Conservation (phyloP, 1,140 invertebrate genomes). For the Micrasema longulum region DNA sequence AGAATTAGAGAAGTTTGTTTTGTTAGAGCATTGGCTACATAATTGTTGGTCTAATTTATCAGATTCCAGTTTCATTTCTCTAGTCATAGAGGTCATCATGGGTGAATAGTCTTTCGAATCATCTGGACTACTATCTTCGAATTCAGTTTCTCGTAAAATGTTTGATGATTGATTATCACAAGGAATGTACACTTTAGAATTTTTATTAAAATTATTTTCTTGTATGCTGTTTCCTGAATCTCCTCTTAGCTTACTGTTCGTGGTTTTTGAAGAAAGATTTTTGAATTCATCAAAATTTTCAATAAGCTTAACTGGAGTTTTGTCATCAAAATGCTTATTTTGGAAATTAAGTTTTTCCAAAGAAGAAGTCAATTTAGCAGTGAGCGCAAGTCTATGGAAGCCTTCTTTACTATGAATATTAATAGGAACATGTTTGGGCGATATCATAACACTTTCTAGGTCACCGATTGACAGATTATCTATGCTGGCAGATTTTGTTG, state of each 20-base stretch:
- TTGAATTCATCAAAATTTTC: constrained; percentile 38
- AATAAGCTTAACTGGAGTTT: constrained; percentile 24
- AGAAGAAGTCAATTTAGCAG: constrained; percentile 67
- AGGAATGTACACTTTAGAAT: constrained; percentile 66
- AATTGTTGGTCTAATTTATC: constrained; percentile 86
- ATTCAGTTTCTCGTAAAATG: constrained; percentile 48
- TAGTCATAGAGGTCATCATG: constrained; percentile 87
- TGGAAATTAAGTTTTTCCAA: constrained; percentile 62
- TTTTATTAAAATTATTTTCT: constrained; percentile 13
- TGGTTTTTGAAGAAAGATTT: constrained; percentile 67
- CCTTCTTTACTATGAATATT: constrained; percentile 33
- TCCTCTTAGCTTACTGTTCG: constrained; percentile 56
- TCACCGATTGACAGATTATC: constrained; percentile 4
- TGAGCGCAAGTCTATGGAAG: constrained; percentile 54
- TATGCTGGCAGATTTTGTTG: neutral
- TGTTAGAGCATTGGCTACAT: constrained; percentile 64
- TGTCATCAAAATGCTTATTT: constrained; percentile 55
- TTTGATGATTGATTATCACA: constrained; percentile 82
- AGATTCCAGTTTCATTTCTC: constrained; percentile 82
- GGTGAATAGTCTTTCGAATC: constrained; percentile 86
- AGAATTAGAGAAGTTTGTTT: constrained; percentile 61
- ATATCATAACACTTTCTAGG: neutral
- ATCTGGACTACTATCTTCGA: constrained; percentile 78
- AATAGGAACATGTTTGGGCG: neutral
- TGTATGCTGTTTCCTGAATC: neutral